Percentiles rank a stretch among this genome's conserved stretches.
Evolutionary conservation across 2,113 vertebrate species (phyloP).

Genomic region (Ceyx margarethae): DNA sequence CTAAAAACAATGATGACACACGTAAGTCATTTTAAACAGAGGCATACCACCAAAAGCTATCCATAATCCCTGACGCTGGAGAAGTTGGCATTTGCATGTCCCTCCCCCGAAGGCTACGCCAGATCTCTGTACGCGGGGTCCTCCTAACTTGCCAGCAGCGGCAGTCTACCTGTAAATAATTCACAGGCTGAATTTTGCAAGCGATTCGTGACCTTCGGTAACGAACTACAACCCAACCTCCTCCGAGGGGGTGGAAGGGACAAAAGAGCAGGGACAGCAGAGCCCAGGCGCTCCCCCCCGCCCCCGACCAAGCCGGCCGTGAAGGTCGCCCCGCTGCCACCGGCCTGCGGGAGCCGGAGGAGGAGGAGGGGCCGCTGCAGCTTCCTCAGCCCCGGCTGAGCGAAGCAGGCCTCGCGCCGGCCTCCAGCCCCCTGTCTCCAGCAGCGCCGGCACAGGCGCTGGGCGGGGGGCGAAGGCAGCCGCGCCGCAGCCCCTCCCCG

Average conservation of each 20-base stretch:
- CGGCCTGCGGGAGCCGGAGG: not conserved
- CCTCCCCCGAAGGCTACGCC: not conserved
- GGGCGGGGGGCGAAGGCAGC: not conserved
- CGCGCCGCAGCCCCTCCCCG: not conserved
- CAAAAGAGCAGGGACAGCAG: not conserved
- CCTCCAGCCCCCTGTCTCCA: not conserved
- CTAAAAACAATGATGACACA: not conserved
- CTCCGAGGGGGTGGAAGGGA: not conserved
- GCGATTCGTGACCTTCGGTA: not conserved
- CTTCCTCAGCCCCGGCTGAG: not conserved
- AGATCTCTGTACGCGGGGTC: not conserved
- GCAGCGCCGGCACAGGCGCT: not conserved
- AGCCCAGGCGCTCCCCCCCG: not conserved
- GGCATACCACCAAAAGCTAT: not conserved
- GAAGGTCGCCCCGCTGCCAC: constrained; percentile 36
- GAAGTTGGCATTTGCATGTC: not conserved
- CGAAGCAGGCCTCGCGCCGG: not conserved
- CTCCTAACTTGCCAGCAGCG: not conserved
- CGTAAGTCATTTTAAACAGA: not conserved
- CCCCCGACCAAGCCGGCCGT: not conserved
- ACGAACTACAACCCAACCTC: not conserved
- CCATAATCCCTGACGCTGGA: not conserved
- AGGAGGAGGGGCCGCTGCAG: not conserved
- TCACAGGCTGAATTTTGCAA: not conserved
- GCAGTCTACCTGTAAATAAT: not conserved